These are phyloP conservation scores for Aleiodes leptofemur DNA, from an alignment of 2,888 invertebrate species.

Conservation along the genomic window DNA sequence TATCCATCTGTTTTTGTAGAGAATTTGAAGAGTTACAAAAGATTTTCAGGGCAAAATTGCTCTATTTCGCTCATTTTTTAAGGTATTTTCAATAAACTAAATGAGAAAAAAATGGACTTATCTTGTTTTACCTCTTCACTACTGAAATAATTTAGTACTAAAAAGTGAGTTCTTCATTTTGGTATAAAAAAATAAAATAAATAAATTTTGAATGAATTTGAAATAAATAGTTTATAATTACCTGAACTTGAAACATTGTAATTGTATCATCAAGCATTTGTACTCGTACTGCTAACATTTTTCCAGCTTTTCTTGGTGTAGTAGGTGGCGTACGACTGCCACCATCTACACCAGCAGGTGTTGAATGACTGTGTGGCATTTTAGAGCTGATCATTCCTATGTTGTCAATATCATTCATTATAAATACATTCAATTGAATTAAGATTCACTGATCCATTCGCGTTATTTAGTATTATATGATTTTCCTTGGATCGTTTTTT, in stretches of 20 bases:
- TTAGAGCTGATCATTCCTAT: constrained; percentile 76
- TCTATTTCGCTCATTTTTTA: no score
- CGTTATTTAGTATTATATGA: constrained; percentile 5
- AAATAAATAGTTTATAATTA: constrained; percentile 73
- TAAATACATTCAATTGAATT: constrained; percentile 53
- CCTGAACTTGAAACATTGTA: constrained; percentile 95
- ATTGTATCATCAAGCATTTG: constrained; percentile 93
- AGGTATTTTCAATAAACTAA: no score
- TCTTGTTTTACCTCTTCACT: no score
- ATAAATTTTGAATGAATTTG: not conserved
- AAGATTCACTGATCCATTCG: constrained; percentile 12
- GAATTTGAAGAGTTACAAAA: no score
- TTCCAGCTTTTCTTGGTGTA: constrained; percentile 89
- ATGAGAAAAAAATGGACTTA: no score
- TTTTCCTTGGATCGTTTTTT: not conserved
- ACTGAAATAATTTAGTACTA: no score
- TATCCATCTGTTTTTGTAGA: no score
- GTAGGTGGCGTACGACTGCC: constrained; percentile 85
- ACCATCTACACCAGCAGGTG: constrained; percentile 89
- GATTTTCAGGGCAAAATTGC: no score
- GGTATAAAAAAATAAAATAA: no score
- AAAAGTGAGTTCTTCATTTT: no score
- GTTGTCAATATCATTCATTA: constrained; percentile 72
- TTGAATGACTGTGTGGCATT: constrained; percentile 91
- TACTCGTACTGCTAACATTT: constrained; percentile 91